Conservation (phyloP, 2,888 invertebrate species). For the Panopea generosa region DNA sequence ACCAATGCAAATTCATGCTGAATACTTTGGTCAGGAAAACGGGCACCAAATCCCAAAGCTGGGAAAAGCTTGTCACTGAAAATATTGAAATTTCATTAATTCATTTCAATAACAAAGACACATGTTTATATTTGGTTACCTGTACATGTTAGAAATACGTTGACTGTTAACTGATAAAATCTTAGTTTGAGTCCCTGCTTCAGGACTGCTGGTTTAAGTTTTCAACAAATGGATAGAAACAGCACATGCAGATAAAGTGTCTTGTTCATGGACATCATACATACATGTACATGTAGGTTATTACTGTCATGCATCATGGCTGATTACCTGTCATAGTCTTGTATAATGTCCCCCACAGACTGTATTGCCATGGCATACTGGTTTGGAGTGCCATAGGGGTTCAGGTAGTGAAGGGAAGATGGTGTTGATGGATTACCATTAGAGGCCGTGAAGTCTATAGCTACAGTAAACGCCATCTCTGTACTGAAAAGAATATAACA, state of each 20-base stretch:
- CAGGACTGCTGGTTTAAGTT: too few species aligned
- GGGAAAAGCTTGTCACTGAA: conserved; percentile 87
- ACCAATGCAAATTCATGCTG: conserved; percentile 87
- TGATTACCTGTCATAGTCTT: conserved; percentile 86
- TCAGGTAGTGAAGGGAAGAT: conserved; percentile 86
- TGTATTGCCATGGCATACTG: conserved; percentile 86
- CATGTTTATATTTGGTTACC: too few species aligned
- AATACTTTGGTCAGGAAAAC: conserved; percentile 86
- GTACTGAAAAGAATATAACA: conserved; percentile 75
- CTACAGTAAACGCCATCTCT: conserved; percentile 86
- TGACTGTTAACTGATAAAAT: too few species aligned
- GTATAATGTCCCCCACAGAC: conserved; percentile 86
- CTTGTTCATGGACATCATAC: too few species aligned
- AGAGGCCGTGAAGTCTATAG: conserved; percentile 86
- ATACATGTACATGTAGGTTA: too few species aligned
- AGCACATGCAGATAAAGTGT: too few species aligned
- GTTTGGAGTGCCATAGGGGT: conserved; percentile 84
- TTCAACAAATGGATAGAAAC: too few species aligned
- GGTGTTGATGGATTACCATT: conserved; percentile 85
- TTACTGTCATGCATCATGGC: too few species aligned
- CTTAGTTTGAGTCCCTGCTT: too few species aligned
- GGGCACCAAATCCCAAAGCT: conserved; percentile 87
- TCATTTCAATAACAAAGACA: too few species aligned
- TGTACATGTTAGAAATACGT: too few species aligned
- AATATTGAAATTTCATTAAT: too few species aligned